These are phyloP conservation scores for Microchrysa polita DNA, from an alignment of 2,888 invertebrate species.

Conservation along the genomic window DNA sequence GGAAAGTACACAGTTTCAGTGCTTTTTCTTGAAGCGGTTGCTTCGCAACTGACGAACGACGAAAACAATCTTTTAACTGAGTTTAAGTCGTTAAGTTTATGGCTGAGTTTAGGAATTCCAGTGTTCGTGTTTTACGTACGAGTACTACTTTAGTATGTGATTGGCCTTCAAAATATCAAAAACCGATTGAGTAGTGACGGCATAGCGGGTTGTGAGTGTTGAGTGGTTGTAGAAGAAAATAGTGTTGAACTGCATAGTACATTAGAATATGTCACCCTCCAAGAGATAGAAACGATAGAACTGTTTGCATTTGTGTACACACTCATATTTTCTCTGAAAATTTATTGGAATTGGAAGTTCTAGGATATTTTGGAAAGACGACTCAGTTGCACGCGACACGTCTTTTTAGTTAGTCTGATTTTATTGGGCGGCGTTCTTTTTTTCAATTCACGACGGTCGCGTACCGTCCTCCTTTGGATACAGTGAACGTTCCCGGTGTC, in stretches of 20 bases:
- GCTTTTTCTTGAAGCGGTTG: background rate
- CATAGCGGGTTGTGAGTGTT: too few species aligned
- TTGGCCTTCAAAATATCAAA: slow-evolving; percentile 25
- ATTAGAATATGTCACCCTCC: too few species aligned
- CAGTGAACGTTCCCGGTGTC: background rate
- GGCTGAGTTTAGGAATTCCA: slow-evolving; percentile 11
- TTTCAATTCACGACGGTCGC: slow-evolving; percentile 1
- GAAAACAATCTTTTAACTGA: slow-evolving; percentile 21
- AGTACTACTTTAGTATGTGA: slow-evolving; percentile 9
- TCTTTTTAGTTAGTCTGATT: background rate
- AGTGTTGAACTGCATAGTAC: too few species aligned
- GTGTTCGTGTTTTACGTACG: too few species aligned
- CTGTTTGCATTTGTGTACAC: too few species aligned
- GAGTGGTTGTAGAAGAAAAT: too few species aligned
- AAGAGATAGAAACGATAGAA: too few species aligned
- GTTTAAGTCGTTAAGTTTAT: slow-evolving; percentile 15
- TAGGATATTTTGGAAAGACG: background rate
- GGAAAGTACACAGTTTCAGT: slow-evolving; percentile 1
- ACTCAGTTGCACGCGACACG: background rate
- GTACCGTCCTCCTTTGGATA: background rate
- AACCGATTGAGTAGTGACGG: too few species aligned
- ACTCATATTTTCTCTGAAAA: too few species aligned
- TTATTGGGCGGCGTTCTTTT: slow-evolving; percentile 19
- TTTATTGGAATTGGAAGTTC: too few species aligned
- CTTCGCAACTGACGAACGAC: background rate